A percentile compares a stretch with the other conserved stretches of the same genome.
Evolutionary conservation across 2,888 invertebrate species (phyloP).

Genomic region (Lutraria lutraria): DNA sequence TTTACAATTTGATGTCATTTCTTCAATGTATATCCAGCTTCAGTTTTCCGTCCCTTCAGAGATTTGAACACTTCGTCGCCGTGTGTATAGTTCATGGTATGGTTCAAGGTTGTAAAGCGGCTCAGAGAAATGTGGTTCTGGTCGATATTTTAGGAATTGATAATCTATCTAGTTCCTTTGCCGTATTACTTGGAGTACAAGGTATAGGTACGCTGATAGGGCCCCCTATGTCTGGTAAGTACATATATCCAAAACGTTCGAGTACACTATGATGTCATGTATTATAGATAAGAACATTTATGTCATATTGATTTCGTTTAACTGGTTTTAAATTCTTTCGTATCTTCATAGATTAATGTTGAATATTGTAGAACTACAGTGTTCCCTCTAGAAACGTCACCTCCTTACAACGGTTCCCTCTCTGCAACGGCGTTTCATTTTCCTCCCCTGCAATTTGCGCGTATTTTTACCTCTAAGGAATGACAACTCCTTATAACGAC

Average conservation of each 20-base stretch:
- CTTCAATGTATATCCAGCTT: conserved; percentile 67
- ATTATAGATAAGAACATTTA: no score
- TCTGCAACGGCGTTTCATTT: no score
- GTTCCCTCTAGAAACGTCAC: no score
- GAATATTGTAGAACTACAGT: no score
- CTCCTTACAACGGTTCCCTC: no score
- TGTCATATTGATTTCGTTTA: no score
- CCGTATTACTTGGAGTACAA: conserved; percentile 45
- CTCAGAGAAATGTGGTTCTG: conserved; percentile 61
- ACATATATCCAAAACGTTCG: background rate
- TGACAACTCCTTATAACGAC: no score
- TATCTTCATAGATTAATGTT: no score
- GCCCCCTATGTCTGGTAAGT: conserved; percentile 61
- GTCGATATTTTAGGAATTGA: conserved; percentile 65
- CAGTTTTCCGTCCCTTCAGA: conserved; percentile 63
- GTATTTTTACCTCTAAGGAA: no score
- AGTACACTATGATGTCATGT: no score
- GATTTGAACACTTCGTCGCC: conserved; percentile 53
- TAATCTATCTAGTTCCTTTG: conserved; percentile 61
- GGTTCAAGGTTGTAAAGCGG: conserved; percentile 55
- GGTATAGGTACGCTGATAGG: conserved; percentile 58
- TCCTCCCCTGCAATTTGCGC: no score
- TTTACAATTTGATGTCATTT: conserved; percentile 75
- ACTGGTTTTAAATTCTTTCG: no score
- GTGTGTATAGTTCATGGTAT: conserved; percentile 56